Evolutionary conservation across 2,113 vertebrate species (phyloP), one percentile per base, ranked within the genome.

Genomic region (Atherinomorus stipes): DNA sequence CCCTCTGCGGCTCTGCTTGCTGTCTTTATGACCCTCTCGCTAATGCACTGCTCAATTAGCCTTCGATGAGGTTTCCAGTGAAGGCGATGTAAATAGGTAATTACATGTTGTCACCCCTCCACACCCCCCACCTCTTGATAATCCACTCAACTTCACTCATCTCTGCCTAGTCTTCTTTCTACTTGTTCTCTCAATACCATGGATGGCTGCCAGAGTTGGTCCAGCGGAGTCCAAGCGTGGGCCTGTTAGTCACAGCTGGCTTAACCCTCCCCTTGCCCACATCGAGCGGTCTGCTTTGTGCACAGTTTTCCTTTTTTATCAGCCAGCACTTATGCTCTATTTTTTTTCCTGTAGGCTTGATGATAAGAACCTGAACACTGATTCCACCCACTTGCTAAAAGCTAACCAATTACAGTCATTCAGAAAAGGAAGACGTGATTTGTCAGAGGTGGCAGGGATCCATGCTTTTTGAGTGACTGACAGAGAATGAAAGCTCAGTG

Each of bases 1-100:
- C 50, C 64, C 60, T 60, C 70, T 23, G 38, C 81, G 72, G 57
- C 64, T 49, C 64, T 52, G 72, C 84, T 34, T 85, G 71, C 85
- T 73, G 59, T 80, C 85, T 85, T 85, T 83, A 88, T 25, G 61
- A 85, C 71, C 73, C 73, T 77, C 83, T 80, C 66, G 42, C 85
- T 88, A 91, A 91, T 91, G 90, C 88, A 81, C 75, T 71, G 83
- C 87, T 89, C 88, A 92, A 91, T 91, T 91, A 90, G 85, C 79
- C 67, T 82, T 88, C 67, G 54, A 88, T 80, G 87, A 93, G 86
- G 80, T 80, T 86, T 85, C 83, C 88, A 87, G 87, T 90, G 78
- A 91, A 88, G 83, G 79, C 83, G 74, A 80, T 84, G 81, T 90
- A 88, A 89, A 91, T 92, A 88, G 90, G 85, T 93, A 89, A 92